Evolutionary conservation across 2,888 invertebrate genomes (phyloP), one percentile per base, ranked within the genome.

Genomic region (Protodeltote pygarga): DNA sequence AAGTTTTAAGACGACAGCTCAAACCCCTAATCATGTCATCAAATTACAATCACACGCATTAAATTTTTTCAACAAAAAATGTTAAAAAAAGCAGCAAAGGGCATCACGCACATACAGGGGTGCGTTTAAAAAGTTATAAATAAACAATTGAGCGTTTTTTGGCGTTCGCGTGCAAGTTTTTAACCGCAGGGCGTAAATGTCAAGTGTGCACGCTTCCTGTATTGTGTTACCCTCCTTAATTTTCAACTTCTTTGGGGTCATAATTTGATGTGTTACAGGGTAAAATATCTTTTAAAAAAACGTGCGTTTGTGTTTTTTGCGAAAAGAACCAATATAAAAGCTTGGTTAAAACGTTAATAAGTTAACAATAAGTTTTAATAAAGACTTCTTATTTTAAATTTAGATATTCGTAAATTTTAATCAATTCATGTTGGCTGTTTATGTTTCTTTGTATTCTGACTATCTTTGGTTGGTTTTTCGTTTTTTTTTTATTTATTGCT

Each of bases 81-180:
- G n/a, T n/a, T n/a, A 3, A 31, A 27, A 71, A 69, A 74, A 71
- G 55, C 58, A 65, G 46, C 59, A 47, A 37, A 59, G 35, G 50
- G 41, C 45, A 47, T 10, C 19, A 21, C 44, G 33, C 44, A 58
- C 44, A 53, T 42, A 40, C 17, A 48, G 55, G 73, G 81, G 79
- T 74, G 75, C 69, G 54, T 76, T 82, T 83, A 86, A 89, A 89
- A 89, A 84, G 73, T 71, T 82, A 76, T 81, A 81, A 81, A 77
- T 81, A 82, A 82, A 83, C 79, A 82, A 85, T 84, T 80, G 45
- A 71, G 57, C 31, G 77, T 89, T 90, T 87, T 90, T 90, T 83
- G 73, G 58, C 46, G 65, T 55, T 83, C 89, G 87, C 88, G 91
- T 90, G 89, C 76, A 71, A 50, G 67, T 73, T 81, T 79, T 78